A percentile compares a stretch with the other conserved stretches of the same genome.
Evolutionary conservation across 2,888 invertebrate genomes (phyloP).

Genomic region (Dicyrtomina minuta): DNA sequence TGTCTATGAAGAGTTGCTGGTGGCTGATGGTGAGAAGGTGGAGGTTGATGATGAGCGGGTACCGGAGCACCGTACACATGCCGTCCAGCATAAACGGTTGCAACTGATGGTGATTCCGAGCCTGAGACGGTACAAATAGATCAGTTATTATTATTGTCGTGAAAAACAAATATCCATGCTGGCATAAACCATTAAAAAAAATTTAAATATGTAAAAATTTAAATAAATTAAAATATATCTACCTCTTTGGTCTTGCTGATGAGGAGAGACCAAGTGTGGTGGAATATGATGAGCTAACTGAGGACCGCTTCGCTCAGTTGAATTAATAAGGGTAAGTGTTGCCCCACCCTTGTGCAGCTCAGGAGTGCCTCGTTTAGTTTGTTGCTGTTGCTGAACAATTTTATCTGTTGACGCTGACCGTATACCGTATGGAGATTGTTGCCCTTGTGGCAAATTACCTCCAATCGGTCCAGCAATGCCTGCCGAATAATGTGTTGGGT

Average conservation of each 20-base stretch:
- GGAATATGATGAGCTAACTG: conserved; percentile 39
- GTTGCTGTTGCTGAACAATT: conserved; percentile 24
- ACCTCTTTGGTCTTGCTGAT: conserved; percentile 31
- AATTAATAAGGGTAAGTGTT: conserved; percentile 19
- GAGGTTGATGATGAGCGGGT: conserved; percentile 42
- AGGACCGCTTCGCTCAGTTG: conserved; percentile 20
- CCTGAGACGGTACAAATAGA: no score
- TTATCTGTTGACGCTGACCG: conserved; percentile 20
- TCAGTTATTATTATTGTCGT: conserved; percentile 18
- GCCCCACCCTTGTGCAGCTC: conserved; percentile 35
- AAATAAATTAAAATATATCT: neutral
- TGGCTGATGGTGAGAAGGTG: conserved; percentile 34
- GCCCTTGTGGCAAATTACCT: conserved; percentile 30
- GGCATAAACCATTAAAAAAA: no score
- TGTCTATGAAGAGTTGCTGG: conserved; percentile 39
- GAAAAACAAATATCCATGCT: no score
- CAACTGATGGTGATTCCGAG: conserved; percentile 66
- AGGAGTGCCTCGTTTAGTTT: conserved; percentile 28
- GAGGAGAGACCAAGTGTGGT: conserved; percentile 47
- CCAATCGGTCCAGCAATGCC: conserved; percentile 34
- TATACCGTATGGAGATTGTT: conserved; percentile 36
- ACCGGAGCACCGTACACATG: conserved; percentile 56
- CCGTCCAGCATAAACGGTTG: conserved; percentile 56
- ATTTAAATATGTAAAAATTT: no score
- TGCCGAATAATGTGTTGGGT: conserved; percentile 39